A percentile compares a stretch with the other conserved stretches of the same genome.
phyloP scores from a whole-genome alignment of 2,797 vertebrate genomes.

The Apogon talboti region DNA sequence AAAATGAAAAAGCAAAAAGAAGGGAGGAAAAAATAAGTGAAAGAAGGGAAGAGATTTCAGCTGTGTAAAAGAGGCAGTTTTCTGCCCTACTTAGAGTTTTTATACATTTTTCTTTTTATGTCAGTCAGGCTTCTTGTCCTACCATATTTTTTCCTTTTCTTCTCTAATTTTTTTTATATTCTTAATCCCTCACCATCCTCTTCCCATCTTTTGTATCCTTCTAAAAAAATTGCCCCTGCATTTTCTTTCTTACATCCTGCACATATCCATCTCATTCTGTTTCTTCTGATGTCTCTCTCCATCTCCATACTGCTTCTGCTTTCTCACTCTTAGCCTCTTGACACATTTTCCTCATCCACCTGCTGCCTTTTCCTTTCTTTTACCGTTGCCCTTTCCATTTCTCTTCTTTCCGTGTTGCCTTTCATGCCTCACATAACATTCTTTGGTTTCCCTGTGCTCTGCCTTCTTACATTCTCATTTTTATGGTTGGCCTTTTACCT shows the following conservation, averaged over 20 bases:
- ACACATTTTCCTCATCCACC: conserved; percentile 12
- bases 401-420: conserved; percentile 7
- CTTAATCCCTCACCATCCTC: conserved; percentile 14
- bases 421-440: conserved; percentile 12
- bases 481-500: conserved; percentile 55
- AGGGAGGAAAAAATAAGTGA: conserved; percentile 14
- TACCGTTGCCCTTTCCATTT: neutral
- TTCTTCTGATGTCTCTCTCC: conserved; percentile 28
- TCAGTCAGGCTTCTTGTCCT: conserved; percentile 37
- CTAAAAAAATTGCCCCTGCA: conserved; percentile 27
- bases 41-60: conserved; percentile 32
- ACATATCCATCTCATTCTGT: conserved; percentile 24
- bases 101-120: conserved; percentile 49
- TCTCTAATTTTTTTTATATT: conserved; percentile 35
- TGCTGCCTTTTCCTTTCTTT: neutral
- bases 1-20: conserved; percentile 1
- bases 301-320: conserved; percentile 27
- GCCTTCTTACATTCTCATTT: conserved; percentile 25
- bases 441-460: conserved; percentile 24
- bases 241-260: conserved; percentile 16
- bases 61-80: conserved; percentile 48
- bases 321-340: neutral
- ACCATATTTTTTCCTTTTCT: conserved; percentile 33
- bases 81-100: conserved; percentile 73
- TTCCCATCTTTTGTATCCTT: conserved; percentile 26